phyloP scores from a whole-genome alignment of 2,888 invertebrate species.

The Deilephila porcellus region DNA sequence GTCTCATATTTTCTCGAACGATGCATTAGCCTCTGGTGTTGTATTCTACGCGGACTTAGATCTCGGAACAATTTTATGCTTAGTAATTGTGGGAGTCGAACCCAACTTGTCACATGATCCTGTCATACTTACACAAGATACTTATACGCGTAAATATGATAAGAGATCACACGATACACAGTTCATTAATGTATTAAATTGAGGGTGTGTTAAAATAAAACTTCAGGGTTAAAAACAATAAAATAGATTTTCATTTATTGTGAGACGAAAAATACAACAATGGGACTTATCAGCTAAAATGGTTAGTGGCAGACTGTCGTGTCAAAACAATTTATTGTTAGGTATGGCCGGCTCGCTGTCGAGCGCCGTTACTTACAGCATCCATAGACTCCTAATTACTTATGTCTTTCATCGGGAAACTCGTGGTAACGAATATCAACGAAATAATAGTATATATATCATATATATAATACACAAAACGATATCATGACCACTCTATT shows the following conservation, averaged over 20 bases:
- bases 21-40: too few species aligned
- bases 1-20: too few species aligned
- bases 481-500: constrained; percentile 75
- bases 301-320: constrained; percentile 84
- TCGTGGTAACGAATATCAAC: constrained; percentile 82
- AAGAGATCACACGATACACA: too few species aligned
- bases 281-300: constrained; percentile 84
- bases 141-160: too few species aligned
- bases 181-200: too few species aligned
- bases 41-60: too few species aligned
- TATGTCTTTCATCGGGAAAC: constrained; percentile 84
- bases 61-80: too few species aligned
- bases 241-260: constrained; percentile 86
- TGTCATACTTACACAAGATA: too few species aligned
- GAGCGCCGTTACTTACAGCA: constrained; percentile 47
- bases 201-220: constrained; percentile 63
- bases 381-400: constrained; percentile 72
- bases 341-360: constrained; percentile 46
- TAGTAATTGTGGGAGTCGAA: too few species aligned
- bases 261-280: constrained; percentile 86
- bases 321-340: constrained; percentile 77
- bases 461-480: constrained; percentile 76
- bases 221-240: constrained; percentile 82
- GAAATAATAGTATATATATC: constrained; percentile 65
- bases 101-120: too few species aligned